Evolutionary conservation across 1,140 invertebrate genomes (phyloP).

Genomic region (Leguminivora glycinivorella): DNA sequence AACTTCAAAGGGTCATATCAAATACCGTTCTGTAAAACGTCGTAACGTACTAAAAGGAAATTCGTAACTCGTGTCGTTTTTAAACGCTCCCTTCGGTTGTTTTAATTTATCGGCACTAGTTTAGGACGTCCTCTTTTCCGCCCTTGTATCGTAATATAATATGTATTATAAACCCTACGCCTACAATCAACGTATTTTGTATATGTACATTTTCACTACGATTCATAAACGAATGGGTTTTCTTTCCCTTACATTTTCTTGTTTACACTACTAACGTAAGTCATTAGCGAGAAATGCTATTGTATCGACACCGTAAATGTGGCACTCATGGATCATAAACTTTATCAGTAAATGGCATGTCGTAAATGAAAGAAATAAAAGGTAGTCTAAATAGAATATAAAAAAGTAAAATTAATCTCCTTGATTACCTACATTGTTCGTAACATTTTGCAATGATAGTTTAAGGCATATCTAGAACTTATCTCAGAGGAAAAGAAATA

Average conservation of each 20-base stretch:
- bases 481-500: not conserved
- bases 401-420: not conserved
- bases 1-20: no score
- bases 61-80: no score
- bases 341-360: conserved; percentile 1
- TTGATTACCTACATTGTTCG: no score
- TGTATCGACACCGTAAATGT: not conserved
- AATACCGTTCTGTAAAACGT: no score
- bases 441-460: not conserved
- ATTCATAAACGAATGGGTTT: not conserved
- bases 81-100: no score
- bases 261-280: not conserved
- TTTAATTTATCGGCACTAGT: no score
- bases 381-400: not conserved
- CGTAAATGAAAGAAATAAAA: not conserved
- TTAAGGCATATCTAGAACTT: not conserved
- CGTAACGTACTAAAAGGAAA: no score
- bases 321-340: not conserved
- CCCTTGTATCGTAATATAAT: no score
- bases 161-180: no score
- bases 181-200: no score
- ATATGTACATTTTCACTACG: no score
- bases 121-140: no score
- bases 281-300: not conserved
- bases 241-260: not conserved